Evolutionary conservation across 1,140 invertebrate species (phyloP), one percentile per base, ranked within the genome.

Genomic region (Latrodectus geometricus): DNA sequence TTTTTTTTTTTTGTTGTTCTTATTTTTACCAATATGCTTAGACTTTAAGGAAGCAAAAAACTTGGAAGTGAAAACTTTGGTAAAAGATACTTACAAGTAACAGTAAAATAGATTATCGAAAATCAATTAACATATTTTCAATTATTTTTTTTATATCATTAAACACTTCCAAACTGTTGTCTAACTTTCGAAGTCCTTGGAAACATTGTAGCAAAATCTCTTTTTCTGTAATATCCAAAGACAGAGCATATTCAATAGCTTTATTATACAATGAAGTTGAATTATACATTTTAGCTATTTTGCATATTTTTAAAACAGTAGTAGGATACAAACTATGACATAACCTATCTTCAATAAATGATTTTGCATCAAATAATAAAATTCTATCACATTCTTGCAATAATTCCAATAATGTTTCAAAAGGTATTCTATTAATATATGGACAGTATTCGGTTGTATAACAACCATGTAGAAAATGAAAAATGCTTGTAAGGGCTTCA

Each of bases 401-500:
- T 17, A 79, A 65, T 56, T 86, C 76, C 54, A 86, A 61, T 15
- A 72, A 21, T 17, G 48, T 50, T 15, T 52, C 15, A 49, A 86
- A 70, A 49, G 50, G 48, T 14, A 76, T 50, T 72, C n/a, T 49
- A 49, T 79, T 79, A 11, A 86, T 17, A 49, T 68, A 65, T 8
- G 50, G 52, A 20, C 84, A 83, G 12, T 52, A 72, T 21, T 8
- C n/a, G 20, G 68, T 61, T 15, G 49, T 77, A 5, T 21, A 48
- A 65, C 84, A 86, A 17, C 76, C 76, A 74, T 86, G 75, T 69
- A 86, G 75, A 79, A 77, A 86, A 73, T 86, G 84, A 70, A 86
- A 78, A 35, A 86, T 54, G 17, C 49, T 49, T 12, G 54, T 56
- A 5, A 86, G 23, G 12, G 76, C 49, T 68, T 78, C 69, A 20